phyloP scores from a whole-genome alignment of 2,797 vertebrate species.

The Pygocentrus nattereri region DNA sequence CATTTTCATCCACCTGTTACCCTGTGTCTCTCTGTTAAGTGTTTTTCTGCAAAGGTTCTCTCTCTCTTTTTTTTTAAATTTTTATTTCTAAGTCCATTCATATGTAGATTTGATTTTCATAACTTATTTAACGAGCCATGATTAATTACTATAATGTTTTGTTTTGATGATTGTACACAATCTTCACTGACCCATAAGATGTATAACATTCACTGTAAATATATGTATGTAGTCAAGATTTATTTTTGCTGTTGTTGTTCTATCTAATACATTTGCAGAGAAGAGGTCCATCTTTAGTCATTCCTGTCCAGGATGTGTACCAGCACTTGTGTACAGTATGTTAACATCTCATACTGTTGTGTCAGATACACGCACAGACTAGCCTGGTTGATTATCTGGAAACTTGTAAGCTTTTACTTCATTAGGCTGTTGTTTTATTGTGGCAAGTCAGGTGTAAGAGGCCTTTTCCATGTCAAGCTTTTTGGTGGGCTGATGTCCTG shows the following conservation, averaged over 20 bases:
- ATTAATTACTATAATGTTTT: slow-evolving; percentile 69
- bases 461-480: slow-evolving; percentile 12
- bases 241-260: slow-evolving; percentile 53
- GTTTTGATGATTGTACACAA: slow-evolving; percentile 64
- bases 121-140: slow-evolving; percentile 70
- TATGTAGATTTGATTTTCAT: slow-evolving; percentile 65
- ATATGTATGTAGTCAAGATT: slow-evolving; percentile 49
- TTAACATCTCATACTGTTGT: slow-evolving; percentile 50
- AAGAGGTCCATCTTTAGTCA: slow-evolving; percentile 55
- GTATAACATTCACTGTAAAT: slow-evolving; percentile 52
- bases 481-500: background rate
- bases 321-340: slow-evolving; percentile 36
- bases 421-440: background rate
- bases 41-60: slow-evolving; percentile 35
- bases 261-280: slow-evolving; percentile 70
- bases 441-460: background rate
- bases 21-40: slow-evolving; percentile 23
- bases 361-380: slow-evolving; percentile 8
- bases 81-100: background rate
- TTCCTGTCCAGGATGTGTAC: slow-evolving; percentile 52
- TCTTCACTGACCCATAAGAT: slow-evolving; percentile 62
- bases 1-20: slow-evolving; percentile 58
- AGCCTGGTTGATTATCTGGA: slow-evolving; percentile 25
- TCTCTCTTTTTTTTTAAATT: slow-evolving; percentile 59
- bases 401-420: background rate